A percentile compares a stretch with the other conserved stretches of the same genome.
These are phyloP conservation scores for Ptychobarbus kaznakovi DNA, from an alignment of 2,797 vertebrate genomes.

Conservation along the genomic window DNA sequence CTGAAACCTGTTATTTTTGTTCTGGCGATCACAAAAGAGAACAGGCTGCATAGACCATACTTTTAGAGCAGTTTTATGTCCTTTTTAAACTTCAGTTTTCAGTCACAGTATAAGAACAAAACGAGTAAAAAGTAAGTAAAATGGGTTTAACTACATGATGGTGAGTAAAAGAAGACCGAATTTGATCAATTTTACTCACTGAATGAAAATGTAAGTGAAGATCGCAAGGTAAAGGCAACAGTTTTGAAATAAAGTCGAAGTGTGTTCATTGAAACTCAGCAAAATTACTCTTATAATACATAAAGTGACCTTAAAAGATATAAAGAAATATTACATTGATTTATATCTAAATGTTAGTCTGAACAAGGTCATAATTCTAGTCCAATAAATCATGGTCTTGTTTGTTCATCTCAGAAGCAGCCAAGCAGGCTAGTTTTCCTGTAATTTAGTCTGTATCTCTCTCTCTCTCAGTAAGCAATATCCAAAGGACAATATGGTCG, in stretches of 20 bases:
- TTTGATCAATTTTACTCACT: not conserved
- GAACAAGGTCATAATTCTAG: not conserved
- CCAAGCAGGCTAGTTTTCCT: not conserved
- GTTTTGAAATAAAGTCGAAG: not conserved
- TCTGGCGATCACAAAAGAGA: not conserved
- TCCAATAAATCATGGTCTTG: not conserved
- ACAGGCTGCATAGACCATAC: not conserved
- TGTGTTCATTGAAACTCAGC: not conserved
- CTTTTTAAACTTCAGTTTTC: not conserved
- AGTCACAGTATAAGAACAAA: not conserved
- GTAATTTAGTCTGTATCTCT: no score
- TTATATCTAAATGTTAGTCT: not conserved
- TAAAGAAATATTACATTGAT: not conserved
- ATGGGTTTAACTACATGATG: not conserved
- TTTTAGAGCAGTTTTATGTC: not conserved
- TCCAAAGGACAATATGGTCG: conserved; percentile 54
- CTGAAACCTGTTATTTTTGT: not conserved
- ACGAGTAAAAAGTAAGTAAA: not conserved
- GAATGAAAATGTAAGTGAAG: not conserved
- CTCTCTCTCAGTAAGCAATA: not conserved
- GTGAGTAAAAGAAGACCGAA: not conserved
- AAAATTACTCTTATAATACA: not conserved
- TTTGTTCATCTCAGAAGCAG: not conserved
- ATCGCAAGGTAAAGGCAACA: not conserved
- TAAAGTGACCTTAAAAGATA: not conserved